phyloP scores from a whole-genome alignment of 2,113 vertebrate genomes.

The Saguinus imperator region DNA sequence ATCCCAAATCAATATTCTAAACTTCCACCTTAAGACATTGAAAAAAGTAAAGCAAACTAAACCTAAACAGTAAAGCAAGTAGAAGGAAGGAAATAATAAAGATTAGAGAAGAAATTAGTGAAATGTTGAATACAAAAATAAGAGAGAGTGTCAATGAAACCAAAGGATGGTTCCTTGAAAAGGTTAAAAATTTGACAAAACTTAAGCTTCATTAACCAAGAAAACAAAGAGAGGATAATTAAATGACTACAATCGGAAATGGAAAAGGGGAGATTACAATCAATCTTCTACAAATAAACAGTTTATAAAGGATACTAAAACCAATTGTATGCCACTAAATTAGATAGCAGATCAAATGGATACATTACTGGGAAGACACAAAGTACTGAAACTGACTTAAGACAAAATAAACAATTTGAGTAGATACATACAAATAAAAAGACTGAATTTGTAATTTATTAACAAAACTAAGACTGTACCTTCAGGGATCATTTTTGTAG shows the following conservation, averaged over 20 bases:
- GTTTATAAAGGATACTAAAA: not conserved
- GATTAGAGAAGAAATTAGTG: not conserved
- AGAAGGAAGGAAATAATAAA: not conserved
- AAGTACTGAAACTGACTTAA: not conserved
- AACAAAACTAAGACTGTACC: not conserved
- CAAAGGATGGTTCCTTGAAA: not conserved
- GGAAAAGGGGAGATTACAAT: not conserved
- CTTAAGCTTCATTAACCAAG: not conserved
- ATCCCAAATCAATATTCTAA: not conserved
- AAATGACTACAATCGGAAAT: not conserved
- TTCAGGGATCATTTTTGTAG: too few relatives aligned
- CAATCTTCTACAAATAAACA: not conserved
- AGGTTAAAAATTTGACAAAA: not conserved
- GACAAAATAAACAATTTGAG: not conserved
- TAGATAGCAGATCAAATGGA: not conserved
- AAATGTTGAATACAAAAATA: not conserved
- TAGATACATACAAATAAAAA: not conserved
- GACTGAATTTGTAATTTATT: not conserved
- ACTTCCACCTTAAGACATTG: not conserved
- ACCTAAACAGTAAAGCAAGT: not conserved
- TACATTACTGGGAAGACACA: not conserved
- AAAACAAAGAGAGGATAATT: not conserved
- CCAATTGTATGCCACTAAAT: not conserved
- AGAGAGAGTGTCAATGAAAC: not conserved
- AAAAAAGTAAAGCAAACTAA: not conserved